Evolutionary conservation across 2,888 invertebrate species (phyloP), one percentile per base, ranked within the genome.

Genomic region (Mythimna pallens): DNA sequence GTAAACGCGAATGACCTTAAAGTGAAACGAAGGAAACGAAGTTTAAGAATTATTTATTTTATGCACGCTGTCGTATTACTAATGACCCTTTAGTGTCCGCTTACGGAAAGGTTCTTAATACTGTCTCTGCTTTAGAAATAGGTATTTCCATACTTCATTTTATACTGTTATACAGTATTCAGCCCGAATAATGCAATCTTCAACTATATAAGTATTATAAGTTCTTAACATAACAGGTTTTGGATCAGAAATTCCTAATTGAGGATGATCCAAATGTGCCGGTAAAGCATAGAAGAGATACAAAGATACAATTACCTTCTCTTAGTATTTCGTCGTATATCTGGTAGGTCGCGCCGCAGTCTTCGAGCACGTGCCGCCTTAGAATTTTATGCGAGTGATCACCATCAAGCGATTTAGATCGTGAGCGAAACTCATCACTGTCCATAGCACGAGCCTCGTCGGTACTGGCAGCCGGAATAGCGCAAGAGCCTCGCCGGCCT

Each of bases 271-370:
- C 14, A 36, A n/a, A 58, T 52, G 12, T 59, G 67, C 25, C n/a
- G 14, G 20, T 36, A 40, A 58, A 75, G 43, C 7, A 70, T 10
- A 55, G 30, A 70, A 75, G 36, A 66, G 3, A 68, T 8, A 12
- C 40, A 71, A 52, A 20, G 55, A 40, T 36, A 36, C 20, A 8
- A 78, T 70, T 94, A 96, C 96, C 96, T 95, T 96, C 95, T 92
- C 90, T 92, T 40, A 98, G 95, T 89, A 98, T 98, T 83, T 97
- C 97, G 83, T 98, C 98, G 92, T 97, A 98, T 88, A 98, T 98
- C 90, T 97, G 97, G 90, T 98, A 98, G 8, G 98, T 98, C 12
- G 98, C 97, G 67, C 98, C 98, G 90, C 98, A 98, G 90, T 98
- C 98, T 77, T 97, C 97, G n/a, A 97, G 94, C 74, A 97, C 93